Base-by-base conservation (phyloP, 2,888 invertebrate genomes). In the Abrostola triplasia region DNA sequence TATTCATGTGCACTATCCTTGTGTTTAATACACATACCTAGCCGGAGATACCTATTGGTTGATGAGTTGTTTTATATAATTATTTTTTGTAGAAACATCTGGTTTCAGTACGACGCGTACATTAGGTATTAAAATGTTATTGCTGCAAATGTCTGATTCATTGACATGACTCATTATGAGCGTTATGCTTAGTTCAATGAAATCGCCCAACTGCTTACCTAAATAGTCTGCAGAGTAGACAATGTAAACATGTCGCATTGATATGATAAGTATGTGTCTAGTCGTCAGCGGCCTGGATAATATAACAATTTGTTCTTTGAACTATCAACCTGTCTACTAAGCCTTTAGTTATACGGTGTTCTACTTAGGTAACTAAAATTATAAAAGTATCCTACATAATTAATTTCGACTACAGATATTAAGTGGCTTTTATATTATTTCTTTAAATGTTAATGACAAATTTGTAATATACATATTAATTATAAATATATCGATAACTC, bases 81-180 rank as follows among this genome's bases (percentile, higher is more conserved):
- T 36, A 5, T n/a, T 50, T n/a, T 36, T 35, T 40, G 1, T 9
- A 9, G 10, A 51, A 60, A 67, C 53, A 60, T 61, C 59, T 52
- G 35, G 58, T 61, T 51, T 35, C 41, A 56, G 42, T 50, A 36
- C 7, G 35, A 38, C 2, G 41, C 5, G 2, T 40, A 58, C 40
- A 12, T 50, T 77, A 64, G 48, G 60, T 63, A 63, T 63, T 54
- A 41, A 44, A 35, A 41, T 47, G 44, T 42, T 54, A 56, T 61
- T 48, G 58, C 44, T 42, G 41, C 36, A 61, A 65, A 53, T 65
- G 60, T 54, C 47, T 76, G 74, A 75, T 55, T 75, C 77, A 75
- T 68, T 40, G 53, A 41, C 4, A 40, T 77, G 77, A 77, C 73
- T 24, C 73, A 75, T 47, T 60, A 13, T 12, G 36, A 63, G n/a